Base-by-base conservation (phyloP, 2,888 invertebrate species). In the Melikaiella ostensackeni region DNA sequence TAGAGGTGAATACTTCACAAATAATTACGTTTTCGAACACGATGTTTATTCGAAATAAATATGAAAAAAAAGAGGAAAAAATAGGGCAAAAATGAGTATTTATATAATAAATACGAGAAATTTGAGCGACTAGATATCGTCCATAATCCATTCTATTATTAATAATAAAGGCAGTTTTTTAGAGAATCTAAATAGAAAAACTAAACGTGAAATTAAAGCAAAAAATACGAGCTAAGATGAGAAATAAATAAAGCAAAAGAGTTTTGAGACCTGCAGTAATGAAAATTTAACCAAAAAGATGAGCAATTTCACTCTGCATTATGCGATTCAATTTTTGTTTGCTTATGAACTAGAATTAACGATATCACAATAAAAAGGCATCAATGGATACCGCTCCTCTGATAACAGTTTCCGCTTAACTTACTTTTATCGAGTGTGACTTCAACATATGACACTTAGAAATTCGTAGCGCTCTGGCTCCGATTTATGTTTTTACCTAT, bases 401-500 rank as follows among this genome's bases (percentile, higher is more conserved):
- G 70, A 63, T 50, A 61, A 75, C 24, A 38, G 75, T 21, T 63
- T 75, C n/a, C 75, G 16, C 61, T 42, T 63, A 61, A 35, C 81
- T 78, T 74, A 33, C 11, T 30, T 27, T 70, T 55, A 50, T 70
- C 30, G 27, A n/a, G 30, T 35, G 80, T 79, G 61, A 79, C 80
- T 81, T 75, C 77, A 77, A 76, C 70, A 77, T 57, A 75, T 62
- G 27, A 42, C 35, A 78, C 81, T 90, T 89, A 94, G 88, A 94
- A 93, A 81, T 92, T 93, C 42, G 94, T 93, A 74, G 94, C 93
- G 87, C 94, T 94, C 87, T 92, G 92, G 84, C 94, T 94, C 81
- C 94, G 92, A 86, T 93, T 94, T 79, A 93, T 92, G 86, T 93
- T 94, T 87, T 93, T 93, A 55, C 94, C 94, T 77, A 94, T 92